Base-by-base conservation (phyloP, 1,140 invertebrate species). In the Neuroterus valhalla region DNA sequence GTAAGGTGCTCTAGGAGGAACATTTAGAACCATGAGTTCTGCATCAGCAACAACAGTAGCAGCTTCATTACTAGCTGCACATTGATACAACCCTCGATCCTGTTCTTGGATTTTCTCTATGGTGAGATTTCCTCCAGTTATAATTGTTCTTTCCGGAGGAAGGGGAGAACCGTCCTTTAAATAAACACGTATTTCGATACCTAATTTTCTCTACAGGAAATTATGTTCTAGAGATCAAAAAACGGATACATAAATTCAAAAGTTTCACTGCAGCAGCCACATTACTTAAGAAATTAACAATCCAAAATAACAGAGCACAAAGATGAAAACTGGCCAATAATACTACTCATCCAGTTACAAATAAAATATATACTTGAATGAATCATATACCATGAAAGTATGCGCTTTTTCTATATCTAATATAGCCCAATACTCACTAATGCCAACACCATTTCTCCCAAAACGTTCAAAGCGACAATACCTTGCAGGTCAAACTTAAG, bases 41-140 rank as follows among this genome's bases (percentile, higher is more conserved):
- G 97, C 96, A 87, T 96, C 94, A 1, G 94, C 93, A 2, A 95
- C 94, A 38, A 98, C 93, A 11, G 95, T 96, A n/a, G 96, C 96
- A 10, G 97, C 96, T 84, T 97, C 96, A 89, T 98, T 99, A 76
- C 93, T 95, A 2, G 96, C 95, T 43, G 96, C 93, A 88, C 98
- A 99, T 86, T 97, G 95, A 89, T 98, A 98, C 73, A 94, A 90
- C 5, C 97, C 97, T 82, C 97, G 94, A 90, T 99, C 98, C 72
- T 94, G 93, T 88, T 98, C 96, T 73, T 93, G 91, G 21, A 98
- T 92, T 72, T 93, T 92, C 72, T 92, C 92, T 62, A 99, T 95
- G 21, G 96, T 98, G 75, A 99, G 90, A 91, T 98, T 98, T 66
- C 97, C 97, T 66, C 94, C 94, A 71, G 92, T 92, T 38, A 96